These are phyloP conservation scores for Leptopilina drosophilae DNA, from an alignment of 2,888 invertebrate genomes.

Conservation along the genomic window DNA sequence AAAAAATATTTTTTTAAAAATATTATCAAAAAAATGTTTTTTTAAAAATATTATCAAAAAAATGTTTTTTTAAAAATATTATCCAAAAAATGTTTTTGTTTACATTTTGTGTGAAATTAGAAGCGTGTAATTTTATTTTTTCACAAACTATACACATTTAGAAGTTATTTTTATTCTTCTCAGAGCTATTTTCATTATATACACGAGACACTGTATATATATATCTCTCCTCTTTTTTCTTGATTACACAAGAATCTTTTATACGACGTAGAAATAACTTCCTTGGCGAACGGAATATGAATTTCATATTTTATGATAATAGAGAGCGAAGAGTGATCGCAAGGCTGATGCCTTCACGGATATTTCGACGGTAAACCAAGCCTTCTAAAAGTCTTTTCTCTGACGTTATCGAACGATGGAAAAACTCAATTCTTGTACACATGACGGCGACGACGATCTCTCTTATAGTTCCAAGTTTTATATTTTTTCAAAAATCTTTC, in stretches of 20 bases:
- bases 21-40: no score
- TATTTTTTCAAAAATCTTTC: slow-evolving; percentile 16
- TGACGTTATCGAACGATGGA: slow-evolving; percentile 9
- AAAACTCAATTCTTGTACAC: slow-evolving; percentile 32
- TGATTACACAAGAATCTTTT: slow-evolving; percentile 35
- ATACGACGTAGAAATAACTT: slow-evolving; percentile 39
- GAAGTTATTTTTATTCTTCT: neutral
- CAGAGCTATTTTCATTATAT: neutral
- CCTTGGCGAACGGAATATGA: slow-evolving; percentile 57
- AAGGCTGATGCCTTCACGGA: slow-evolving; percentile 49
- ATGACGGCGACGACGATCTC: neutral
- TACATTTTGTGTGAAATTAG: no score
- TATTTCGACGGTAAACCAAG: slow-evolving; percentile 62
- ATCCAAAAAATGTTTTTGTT: no score
- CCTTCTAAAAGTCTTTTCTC: slow-evolving; percentile 44
- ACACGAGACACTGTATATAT: neutral
- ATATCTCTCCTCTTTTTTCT: slow-evolving; percentile 2
- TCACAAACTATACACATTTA: neutral
- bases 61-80: no score
- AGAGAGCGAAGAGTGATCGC: slow-evolving; percentile 48
- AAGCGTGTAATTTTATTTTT: neutral
- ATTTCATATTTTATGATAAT: slow-evolving; percentile 68
- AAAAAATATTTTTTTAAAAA: no score
- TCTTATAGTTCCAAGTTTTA: slow-evolving; percentile 15
- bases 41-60: no score